phyloP scores from a whole-genome alignment of 2,113 vertebrate species.

The Clarias magur region DNA sequence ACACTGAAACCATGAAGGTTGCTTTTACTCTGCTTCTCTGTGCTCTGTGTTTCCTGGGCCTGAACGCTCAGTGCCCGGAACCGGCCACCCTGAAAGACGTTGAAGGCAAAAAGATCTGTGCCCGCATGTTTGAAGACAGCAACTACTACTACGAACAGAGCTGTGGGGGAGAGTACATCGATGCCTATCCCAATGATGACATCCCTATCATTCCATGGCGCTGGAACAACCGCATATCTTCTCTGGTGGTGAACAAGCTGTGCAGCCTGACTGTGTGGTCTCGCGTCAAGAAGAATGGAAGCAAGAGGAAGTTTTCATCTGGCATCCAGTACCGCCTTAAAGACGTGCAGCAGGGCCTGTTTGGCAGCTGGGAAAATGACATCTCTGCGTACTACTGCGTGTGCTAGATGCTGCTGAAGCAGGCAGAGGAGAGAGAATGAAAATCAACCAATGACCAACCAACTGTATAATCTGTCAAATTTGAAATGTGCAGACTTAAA shows the following conservation, averaged over 20 bases:
- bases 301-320: conserved; percentile 45
- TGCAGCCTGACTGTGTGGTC: conserved; percentile 75
- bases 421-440: conserved; percentile 7
- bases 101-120: conserved; percentile 66
- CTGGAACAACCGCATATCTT: conserved; percentile 65
- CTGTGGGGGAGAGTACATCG: conserved; percentile 61
- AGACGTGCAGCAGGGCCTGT: conserved; percentile 66
- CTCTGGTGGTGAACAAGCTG: conserved; percentile 70
- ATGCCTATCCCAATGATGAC: conserved; percentile 42
- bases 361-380: conserved; percentile 67
- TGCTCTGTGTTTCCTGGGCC: conserved; percentile 47
- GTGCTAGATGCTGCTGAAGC: conserved; percentile 53
- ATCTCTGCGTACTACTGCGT: conserved; percentile 72
- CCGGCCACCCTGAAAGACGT: conserved; percentile 6
- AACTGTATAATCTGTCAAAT: background rate
- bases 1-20: conserved; percentile 50
- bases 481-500: background rate
- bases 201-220: conserved; percentile 62
- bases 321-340: conserved; percentile 66
- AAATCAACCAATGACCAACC: background rate
- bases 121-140: conserved; percentile 65
- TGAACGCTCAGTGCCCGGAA: conserved; percentile 61
- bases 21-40: conserved; percentile 41
- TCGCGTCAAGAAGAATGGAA: conserved; percentile 54
- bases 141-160: conserved; percentile 72